Conservation (phyloP, 2,888 invertebrate genomes). For the Perithous albicinctus region DNA sequence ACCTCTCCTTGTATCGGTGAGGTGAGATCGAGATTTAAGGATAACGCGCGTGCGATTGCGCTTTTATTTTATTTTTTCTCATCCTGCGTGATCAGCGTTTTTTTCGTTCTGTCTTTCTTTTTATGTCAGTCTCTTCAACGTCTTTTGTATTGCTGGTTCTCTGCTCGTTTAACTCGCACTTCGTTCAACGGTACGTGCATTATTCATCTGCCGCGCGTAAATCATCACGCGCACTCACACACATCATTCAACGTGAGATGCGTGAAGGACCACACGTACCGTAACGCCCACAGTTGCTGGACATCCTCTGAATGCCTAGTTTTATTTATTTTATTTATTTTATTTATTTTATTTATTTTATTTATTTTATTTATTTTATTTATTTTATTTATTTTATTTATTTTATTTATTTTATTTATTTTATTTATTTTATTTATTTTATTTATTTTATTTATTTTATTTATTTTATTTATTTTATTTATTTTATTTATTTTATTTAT, state of each 20-base stretch:
- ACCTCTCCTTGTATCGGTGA: slow-evolving; percentile 4
- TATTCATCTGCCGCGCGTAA: slow-evolving; percentile 46
- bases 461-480: no score
- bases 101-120: not conserved
- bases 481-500: no score
- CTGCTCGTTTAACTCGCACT: slow-evolving; percentile 8
- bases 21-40: slow-evolving; percentile 58
- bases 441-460: no score
- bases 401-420: no score
- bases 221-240: slow-evolving; percentile 6
- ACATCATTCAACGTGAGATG: not conserved
- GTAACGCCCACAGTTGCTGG: not conserved
- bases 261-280: not conserved
- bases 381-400: no score
- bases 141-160: slow-evolving; percentile 17
- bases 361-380: no score
- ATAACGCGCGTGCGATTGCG: slow-evolving; percentile 56
- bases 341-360: no score
- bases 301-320: not conserved
- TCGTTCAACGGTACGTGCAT: slow-evolving; percentile 41
- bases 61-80: slow-evolving; percentile 56
- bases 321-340: no score
- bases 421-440: no score
- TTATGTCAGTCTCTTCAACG: not conserved
- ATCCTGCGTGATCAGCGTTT: slow-evolving; percentile 32